A percentile compares a stretch with the other conserved stretches of the same genome.
phyloP scores from a whole-genome alignment of 2,113 vertebrate species.

The Mustelus asterias region DNA sequence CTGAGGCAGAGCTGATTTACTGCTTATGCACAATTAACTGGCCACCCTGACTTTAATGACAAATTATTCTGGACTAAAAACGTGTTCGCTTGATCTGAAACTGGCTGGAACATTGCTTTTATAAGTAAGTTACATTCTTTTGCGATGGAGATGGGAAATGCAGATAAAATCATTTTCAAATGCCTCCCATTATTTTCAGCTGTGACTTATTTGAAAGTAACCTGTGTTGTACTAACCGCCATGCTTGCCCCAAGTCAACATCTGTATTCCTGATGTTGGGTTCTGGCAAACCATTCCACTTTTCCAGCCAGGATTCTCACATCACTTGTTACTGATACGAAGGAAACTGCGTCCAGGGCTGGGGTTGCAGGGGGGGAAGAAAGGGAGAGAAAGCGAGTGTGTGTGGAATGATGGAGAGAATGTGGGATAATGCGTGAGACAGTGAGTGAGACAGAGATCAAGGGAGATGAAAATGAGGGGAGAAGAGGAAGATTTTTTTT shows the following conservation, averaged over 20 bases:
- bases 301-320: not conserved
- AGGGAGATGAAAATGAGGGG: not conserved
- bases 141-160: not conserved
- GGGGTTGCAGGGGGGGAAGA: not conserved
- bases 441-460: not conserved
- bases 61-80: not conserved
- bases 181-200: conserved; percentile 14
- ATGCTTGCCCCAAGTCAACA: not conserved
- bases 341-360: not conserved
- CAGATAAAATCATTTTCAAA: not conserved
- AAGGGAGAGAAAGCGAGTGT: not conserved
- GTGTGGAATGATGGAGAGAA: not conserved
- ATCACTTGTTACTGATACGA: not conserved
- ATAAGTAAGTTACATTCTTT: not conserved
- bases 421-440: not conserved
- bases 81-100: not conserved
- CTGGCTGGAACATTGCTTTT: not conserved
- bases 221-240: not conserved
- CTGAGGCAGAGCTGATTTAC: not conserved
- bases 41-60: not conserved
- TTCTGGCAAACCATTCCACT: not conserved
- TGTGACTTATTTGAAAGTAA: not conserved
- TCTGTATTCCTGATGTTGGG: not conserved
- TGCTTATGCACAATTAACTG: not conserved
- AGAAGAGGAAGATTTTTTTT: no score